phyloP scores from a whole-genome alignment of 2,797 vertebrate species.

The Anableps anableps region DNA sequence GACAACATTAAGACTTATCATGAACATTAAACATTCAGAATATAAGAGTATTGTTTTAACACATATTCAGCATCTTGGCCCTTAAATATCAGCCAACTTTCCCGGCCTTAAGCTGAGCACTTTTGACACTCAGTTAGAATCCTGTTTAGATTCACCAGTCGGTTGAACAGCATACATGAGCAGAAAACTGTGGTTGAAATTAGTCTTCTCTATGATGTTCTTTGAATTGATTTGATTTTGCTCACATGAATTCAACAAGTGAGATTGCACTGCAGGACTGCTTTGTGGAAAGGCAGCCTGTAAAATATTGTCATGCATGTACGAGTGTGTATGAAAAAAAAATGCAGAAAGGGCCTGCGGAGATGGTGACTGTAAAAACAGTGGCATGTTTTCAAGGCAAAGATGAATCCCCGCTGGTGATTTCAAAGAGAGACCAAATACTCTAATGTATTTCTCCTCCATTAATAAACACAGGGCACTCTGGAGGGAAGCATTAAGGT shows the following conservation, averaged over 20 bases:
- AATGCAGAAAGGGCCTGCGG: conserved; percentile 12
- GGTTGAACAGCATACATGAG: background rate
- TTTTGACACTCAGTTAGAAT: conserved; percentile 1
- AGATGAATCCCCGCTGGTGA: conserved; percentile 30
- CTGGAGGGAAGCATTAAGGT: conserved; percentile 74
- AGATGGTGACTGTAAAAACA: conserved; percentile 29
- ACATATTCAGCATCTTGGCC: conserved; percentile 11
- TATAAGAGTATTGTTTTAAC: background rate
- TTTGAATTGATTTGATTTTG: background rate
- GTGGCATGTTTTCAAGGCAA: conserved; percentile 31
- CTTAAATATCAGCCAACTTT: conserved; percentile 9
- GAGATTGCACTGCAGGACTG: background rate
- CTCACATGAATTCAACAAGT: background rate
- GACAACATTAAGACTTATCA: conserved; percentile 2
- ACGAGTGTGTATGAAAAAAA: conserved; percentile 27
- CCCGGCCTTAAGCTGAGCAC: background rate
- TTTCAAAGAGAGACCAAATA: conserved; percentile 55
- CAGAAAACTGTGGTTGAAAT: background rate
- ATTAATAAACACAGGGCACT: conserved; percentile 69
- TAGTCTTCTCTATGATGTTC: background rate
- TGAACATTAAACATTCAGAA: conserved; percentile 18
- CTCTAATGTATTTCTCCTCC: conserved; percentile 59
- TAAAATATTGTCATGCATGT: background rate
- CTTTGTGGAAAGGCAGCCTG: background rate
- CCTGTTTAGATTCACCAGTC: background rate